Percentiles rank a stretch among this genome's conserved stretches.
Conservation (phyloP, 2,797 vertebrate genomes). For the Ispidina lecontei region DNA sequence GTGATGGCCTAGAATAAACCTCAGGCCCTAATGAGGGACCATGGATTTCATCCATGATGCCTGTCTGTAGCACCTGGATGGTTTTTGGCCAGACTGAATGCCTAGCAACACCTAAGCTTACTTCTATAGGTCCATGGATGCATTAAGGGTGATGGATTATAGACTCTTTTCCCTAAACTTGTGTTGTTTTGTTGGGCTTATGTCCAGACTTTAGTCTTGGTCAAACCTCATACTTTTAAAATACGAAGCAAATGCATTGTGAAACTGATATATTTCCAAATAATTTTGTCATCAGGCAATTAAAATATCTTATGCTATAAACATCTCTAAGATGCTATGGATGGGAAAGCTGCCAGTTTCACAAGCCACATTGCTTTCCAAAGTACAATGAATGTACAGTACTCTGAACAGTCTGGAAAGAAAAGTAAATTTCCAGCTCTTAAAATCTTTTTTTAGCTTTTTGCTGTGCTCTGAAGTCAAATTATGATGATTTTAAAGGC, state of each 20-base stretch:
- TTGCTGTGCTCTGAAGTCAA: slow-evolving; percentile 24
- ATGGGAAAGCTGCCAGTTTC: slow-evolving; percentile 43
- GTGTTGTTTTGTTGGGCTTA: background rate
- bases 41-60: background rate
- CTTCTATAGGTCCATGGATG: background rate
- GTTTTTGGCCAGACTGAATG: background rate
- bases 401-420: slow-evolving; percentile 46
- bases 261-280: slow-evolving; percentile 16
- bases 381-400: slow-evolving; percentile 63
- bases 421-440: slow-evolving; percentile 46
- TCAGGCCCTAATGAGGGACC: background rate
- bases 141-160: background rate
- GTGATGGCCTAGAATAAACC: background rate
- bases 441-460: slow-evolving; percentile 59
- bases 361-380: slow-evolving; percentile 25
- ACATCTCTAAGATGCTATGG: background rate
- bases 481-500: slow-evolving; percentile 49
- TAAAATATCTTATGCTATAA: slow-evolving; percentile 47
- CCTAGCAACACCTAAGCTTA: background rate
- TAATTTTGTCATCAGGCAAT: slow-evolving; percentile 29
- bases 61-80: background rate
- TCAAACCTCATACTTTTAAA: background rate
- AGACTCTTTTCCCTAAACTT: background rate
- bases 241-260: background rate
- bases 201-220: background rate